Evolutionary conservation across 2,797 vertebrate species (phyloP).

Genomic region (Cossypha caffra): DNA sequence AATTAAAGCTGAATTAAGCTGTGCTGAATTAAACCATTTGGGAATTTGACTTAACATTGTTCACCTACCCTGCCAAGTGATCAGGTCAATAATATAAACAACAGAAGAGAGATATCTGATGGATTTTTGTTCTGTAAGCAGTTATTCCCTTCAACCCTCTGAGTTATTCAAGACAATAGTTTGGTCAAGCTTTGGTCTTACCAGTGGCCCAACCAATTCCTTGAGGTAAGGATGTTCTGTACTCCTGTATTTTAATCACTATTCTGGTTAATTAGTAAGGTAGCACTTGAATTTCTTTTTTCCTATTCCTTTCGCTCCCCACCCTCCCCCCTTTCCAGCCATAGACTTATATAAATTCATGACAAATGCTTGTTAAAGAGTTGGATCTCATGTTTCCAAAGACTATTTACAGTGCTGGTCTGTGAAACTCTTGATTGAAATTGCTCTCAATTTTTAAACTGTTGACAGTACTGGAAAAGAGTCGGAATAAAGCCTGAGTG

Average conservation of each 20-base stretch:
- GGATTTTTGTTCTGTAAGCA: neutral
- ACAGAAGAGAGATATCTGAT: neutral
- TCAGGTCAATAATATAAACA: slow-evolving; percentile 43
- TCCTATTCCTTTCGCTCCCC: fast-evolving
- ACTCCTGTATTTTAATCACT: neutral
- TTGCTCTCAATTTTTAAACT: neutral
- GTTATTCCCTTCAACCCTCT: neutral
- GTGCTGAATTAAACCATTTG: slow-evolving; percentile 36
- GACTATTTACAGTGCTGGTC: neutral
- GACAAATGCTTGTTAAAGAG: neutral
- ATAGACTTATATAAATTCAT: neutral
- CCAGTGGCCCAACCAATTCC: neutral
- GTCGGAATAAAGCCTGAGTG: neutral
- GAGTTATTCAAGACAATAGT: neutral
- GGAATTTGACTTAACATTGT: slow-evolving; percentile 29
- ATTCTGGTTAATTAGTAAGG: neutral
- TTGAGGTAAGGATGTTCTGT: neutral
- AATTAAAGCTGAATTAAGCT: slow-evolving; percentile 60
- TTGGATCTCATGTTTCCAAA: neutral
- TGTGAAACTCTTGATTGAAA: neutral
- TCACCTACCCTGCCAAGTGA: neutral
- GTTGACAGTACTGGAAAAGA: neutral
- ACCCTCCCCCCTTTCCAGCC: fast-evolving
- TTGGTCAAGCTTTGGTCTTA: neutral
- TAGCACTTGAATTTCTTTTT: neutral